Evolutionary conservation across 2,888 invertebrate species (phyloP).

Genomic region (Branchinecta sandiegonensis): DNA sequence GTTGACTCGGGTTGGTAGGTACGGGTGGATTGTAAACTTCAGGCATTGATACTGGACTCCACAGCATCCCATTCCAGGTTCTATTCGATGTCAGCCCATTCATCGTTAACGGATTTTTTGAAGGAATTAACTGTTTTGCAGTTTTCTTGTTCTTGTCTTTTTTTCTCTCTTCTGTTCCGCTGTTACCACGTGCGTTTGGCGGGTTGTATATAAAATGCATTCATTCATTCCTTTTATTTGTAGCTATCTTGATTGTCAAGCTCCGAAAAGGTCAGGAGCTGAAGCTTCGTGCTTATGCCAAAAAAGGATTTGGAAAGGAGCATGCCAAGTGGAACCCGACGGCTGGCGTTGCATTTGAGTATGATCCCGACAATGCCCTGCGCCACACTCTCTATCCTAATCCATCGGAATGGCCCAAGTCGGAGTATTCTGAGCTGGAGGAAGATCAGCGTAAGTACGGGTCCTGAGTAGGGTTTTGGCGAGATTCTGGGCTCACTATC

Average conservation of each 20-base stretch:
- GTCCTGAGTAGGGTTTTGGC: neutral
- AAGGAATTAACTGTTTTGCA: too few species aligned
- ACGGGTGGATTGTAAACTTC: too few species aligned
- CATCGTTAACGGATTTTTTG: too few species aligned
- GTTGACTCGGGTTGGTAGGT: too few species aligned
- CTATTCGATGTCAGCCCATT: too few species aligned
- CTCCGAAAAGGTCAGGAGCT: conserved; percentile 74
- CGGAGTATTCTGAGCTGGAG: conserved; percentile 84
- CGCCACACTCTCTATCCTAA: conserved; percentile 88
- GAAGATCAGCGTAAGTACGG: conserved; percentile 60
- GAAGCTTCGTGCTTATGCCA: conserved; percentile 86
- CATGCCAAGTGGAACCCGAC: conserved; percentile 99
- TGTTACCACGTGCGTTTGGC: too few species aligned
- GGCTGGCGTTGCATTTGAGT: conserved; percentile 94
- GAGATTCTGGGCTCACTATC: too few species aligned
- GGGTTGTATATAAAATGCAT: too few species aligned
- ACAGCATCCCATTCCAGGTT: too few species aligned
- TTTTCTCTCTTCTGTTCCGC: too few species aligned
- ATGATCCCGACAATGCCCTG: conserved; percentile 96
- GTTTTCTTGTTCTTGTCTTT: too few species aligned
- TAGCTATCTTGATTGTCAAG: conserved; percentile 54
- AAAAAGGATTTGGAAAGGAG: conserved; percentile 93
- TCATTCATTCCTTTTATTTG: conserved; percentile 19
- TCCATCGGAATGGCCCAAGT: conserved; percentile 98
- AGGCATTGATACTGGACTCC: too few species aligned